A percentile compares a stretch with the other conserved stretches of the same genome.
phyloP scores from a whole-genome alignment of 2,113 vertebrate genomes.

The Hippocampus comes region DNA sequence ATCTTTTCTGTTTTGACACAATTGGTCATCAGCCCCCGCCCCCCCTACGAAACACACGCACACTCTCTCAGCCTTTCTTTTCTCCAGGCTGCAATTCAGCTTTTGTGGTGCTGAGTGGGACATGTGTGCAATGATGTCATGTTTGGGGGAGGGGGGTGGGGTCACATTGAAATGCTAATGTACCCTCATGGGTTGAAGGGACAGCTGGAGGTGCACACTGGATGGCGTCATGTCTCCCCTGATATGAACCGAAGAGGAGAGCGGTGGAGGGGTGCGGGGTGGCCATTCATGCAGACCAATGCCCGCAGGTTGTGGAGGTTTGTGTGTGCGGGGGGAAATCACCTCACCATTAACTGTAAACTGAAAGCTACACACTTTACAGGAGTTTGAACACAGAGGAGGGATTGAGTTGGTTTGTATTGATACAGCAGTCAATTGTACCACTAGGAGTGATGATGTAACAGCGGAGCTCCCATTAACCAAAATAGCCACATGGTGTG shows the following conservation, averaged over 20 bases:
- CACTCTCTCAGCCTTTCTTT: constrained; percentile 23
- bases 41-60: not conserved
- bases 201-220: constrained; percentile 66
- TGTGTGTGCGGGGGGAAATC: constrained; percentile 1
- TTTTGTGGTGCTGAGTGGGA: constrained; percentile 66
- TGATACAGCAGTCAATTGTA: constrained; percentile 57
- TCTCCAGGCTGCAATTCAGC: constrained; percentile 44
- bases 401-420: constrained; percentile 33
- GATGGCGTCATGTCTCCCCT: constrained; percentile 69
- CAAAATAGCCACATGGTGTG: constrained; percentile 41
- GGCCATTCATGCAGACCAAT: constrained; percentile 68
- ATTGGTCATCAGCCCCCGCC: constrained; percentile 8
- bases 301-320: constrained; percentile 30
- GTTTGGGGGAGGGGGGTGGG: constrained; percentile 31
- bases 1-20: constrained; percentile 51
- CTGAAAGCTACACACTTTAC: constrained; percentile 25
- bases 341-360: constrained; percentile 48
- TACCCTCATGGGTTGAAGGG: constrained; percentile 53
- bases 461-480: constrained; percentile 42
- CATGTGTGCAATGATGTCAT: constrained; percentile 74
- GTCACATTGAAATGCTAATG: constrained; percentile 70
- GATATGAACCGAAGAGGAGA: constrained; percentile 52
- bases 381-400: not conserved
- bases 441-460: constrained; percentile 55
- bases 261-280: constrained; percentile 40